A percentile compares a stretch with the other conserved stretches of the same genome.
Conservation (phyloP, 2,113 vertebrate species). For the Prochilodus magdalenae region DNA sequence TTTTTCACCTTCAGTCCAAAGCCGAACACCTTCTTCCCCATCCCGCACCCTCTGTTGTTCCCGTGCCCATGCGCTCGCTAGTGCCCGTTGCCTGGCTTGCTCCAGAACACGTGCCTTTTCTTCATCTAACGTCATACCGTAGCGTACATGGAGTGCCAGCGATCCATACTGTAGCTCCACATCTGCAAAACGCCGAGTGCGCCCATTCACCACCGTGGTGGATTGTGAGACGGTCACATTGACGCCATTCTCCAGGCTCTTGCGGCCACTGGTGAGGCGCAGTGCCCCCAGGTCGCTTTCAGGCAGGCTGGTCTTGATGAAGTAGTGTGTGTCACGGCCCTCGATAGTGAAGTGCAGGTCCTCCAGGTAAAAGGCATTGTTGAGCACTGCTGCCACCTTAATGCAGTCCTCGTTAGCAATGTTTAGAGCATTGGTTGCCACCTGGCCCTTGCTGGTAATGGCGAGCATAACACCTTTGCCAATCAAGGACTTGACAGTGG, state of each 20-base stretch:
- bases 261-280: conserved; percentile 90
- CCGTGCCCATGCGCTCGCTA: conserved; percentile 93
- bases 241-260: conserved; percentile 93
- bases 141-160: conserved; percentile 92
- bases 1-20: conserved; percentile 99
- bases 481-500: conserved; percentile 90
- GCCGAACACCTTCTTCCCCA: conserved; percentile 92
- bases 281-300: conserved; percentile 94
- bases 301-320: conserved; percentile 94
- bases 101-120: conserved; percentile 96
- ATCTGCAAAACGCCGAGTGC: conserved; percentile 94
- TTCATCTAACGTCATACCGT: conserved; percentile 94
- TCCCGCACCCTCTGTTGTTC: conserved; percentile 95
- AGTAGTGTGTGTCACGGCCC: conserved; percentile 96
- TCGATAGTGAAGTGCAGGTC: conserved; percentile 95
- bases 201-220: conserved; percentile 93
- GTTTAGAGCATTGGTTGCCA: conserved; percentile 94
- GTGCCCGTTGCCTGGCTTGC: conserved; percentile 92
- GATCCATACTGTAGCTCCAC: conserved; percentile 95
- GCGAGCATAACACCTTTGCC: conserved; percentile 98
- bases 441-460: conserved; percentile 88
- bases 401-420: conserved; percentile 99
- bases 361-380: conserved; percentile 96
- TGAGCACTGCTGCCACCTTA: conserved; percentile 95
- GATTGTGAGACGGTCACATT: conserved; percentile 97